A percentile compares a stretch with the other conserved stretches of the same genome.
phyloP scores from a whole-genome alignment of 2,797 vertebrate genomes.

The Propithecus deckenii region DNA sequence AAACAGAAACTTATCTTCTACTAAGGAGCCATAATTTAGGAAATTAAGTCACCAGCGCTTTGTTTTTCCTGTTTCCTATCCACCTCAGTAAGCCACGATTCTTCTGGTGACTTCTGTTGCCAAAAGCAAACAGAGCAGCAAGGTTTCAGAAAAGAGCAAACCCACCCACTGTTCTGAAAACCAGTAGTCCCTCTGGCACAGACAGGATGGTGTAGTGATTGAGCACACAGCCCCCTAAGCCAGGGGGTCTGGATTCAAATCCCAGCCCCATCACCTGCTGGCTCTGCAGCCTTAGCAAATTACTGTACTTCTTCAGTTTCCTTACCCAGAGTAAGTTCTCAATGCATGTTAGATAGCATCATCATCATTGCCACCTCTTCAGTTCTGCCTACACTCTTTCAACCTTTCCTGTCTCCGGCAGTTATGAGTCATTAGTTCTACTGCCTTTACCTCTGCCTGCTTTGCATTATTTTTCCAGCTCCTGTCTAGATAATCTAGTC shows the following conservation, averaged over 20 bases:
- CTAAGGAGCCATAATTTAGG: background rate
- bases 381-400: background rate
- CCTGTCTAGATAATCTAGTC: constrained; percentile 51
- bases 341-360: background rate
- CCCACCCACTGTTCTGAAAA: background rate
- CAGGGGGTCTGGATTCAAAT: background rate
- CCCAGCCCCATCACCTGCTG: background rate
- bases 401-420: background rate
- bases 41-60: background rate
- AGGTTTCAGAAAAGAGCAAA: background rate
- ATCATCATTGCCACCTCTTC: background rate
- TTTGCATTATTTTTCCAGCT: constrained; percentile 21
- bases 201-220: background rate
- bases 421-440: constrained; percentile 43
- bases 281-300: background rate
- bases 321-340: background rate
- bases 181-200: background rate
- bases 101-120: background rate
- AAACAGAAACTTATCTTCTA: background rate
- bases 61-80: constrained; percentile 27
- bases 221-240: background rate
- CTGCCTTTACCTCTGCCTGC: background rate
- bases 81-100: background rate
- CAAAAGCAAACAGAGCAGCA: background rate
- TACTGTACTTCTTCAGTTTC: background rate